Evolutionary conservation across 2,888 invertebrate genomes (phyloP).

Genomic region (Anaspis maculata): DNA sequence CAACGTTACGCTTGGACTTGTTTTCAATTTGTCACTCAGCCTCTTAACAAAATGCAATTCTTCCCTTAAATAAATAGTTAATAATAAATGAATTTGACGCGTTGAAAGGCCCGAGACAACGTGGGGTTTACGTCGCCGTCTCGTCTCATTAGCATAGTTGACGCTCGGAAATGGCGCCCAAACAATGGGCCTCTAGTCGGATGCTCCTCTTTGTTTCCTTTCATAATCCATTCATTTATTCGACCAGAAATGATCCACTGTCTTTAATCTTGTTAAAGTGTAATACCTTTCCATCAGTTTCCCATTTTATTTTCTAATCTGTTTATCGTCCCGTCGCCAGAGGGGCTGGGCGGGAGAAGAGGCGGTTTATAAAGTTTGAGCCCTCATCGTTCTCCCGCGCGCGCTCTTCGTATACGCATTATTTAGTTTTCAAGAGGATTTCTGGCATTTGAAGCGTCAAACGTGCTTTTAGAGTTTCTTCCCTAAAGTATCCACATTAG

Average conservation of each 20-base stretch:
- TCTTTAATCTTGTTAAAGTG: conserved; percentile 38
- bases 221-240: conserved; percentile 24
- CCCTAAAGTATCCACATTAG: conserved; percentile 17
- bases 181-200: conserved; percentile 11
- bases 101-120: no score
- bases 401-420: conserved; percentile 23
- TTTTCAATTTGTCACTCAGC: no score
- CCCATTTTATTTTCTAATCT: conserved; percentile 40
- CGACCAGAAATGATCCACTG: conserved; percentile 30
- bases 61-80: no score
- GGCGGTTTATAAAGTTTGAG: conserved; percentile 32
- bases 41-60: no score
- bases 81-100: no score
- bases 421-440: conserved; percentile 29
- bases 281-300: conserved; percentile 39
- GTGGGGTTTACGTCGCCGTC: no score
- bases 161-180: conserved; percentile 6
- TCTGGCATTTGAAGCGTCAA: conserved; percentile 26
- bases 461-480: conserved; percentile 23
- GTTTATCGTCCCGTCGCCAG: conserved; percentile 39
- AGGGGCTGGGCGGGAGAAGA: no score
- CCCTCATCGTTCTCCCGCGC: no score
- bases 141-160: conserved; percentile 9
- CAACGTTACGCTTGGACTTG: no score
- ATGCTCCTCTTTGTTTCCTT: conserved; percentile 14